Evolutionary conservation across 2,113 vertebrate species (phyloP).

Genomic region (Burhinus bistriatus): DNA sequence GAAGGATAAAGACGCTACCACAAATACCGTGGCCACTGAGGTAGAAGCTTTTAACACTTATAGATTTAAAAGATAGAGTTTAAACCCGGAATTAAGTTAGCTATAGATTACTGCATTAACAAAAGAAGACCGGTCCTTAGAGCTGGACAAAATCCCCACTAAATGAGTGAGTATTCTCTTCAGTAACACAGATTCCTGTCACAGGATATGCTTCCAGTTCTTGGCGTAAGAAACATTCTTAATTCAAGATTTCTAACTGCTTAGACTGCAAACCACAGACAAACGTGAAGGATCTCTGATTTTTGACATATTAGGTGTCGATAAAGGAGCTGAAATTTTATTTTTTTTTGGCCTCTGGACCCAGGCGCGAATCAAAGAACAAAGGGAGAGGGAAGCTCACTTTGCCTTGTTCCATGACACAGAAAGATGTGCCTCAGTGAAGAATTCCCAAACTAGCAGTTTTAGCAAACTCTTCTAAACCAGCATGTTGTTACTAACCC

Average conservation of each 20-base stretch:
- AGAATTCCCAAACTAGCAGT: not conserved
- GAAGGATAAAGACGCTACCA: constrained; percentile 90
- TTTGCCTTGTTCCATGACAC: not conserved
- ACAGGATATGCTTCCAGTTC: not conserved
- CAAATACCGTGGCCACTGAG: constrained; percentile 60
- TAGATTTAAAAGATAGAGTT: not conserved
- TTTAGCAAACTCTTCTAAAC: not conserved
- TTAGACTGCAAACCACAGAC: not conserved
- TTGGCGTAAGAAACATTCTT: not conserved
- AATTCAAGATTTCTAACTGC: not conserved
- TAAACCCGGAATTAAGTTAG: not conserved
- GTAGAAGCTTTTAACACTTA: not conserved
- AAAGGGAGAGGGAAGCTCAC: not conserved
- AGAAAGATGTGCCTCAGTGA: not conserved
- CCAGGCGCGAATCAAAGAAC: not conserved
- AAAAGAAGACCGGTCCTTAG: not conserved
- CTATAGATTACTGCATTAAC: not conserved
- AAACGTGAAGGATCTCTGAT: not conserved
- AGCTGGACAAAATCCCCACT: not conserved
- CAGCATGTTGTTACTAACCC: not conserved
- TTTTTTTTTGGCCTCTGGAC: not conserved
- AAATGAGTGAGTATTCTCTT: not conserved
- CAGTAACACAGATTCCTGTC: not conserved
- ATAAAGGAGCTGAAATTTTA: not conserved
- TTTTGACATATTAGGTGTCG: not conserved